phyloP scores from a whole-genome alignment of 2,888 invertebrate genomes.

The Sclerodermus sp. region DNA sequence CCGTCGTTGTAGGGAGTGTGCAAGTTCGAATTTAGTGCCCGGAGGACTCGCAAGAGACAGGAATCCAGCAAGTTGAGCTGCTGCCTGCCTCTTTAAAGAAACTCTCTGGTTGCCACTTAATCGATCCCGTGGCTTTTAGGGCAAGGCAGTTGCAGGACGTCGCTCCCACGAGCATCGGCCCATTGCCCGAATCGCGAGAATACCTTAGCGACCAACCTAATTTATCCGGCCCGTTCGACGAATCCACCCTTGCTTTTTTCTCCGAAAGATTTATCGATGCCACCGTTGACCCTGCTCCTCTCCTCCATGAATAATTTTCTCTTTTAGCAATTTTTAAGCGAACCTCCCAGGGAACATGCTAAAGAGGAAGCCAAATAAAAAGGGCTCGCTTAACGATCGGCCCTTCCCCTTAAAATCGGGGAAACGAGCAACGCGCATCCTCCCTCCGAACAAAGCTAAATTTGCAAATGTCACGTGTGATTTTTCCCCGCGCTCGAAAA shows the following conservation, averaged over 20 bases:
- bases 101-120: conserved; percentile 31
- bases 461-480: too few species aligned
- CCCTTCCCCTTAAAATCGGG: too few species aligned
- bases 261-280: not conserved
- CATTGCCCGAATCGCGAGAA: not conserved
- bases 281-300: not conserved
- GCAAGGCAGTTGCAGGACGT: conserved; percentile 13
- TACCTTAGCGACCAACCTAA: not conserved
- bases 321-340: too few species aligned
- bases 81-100: conserved; percentile 32
- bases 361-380: too few species aligned
- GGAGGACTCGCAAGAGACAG: conserved; percentile 24
- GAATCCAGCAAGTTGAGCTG: conserved; percentile 22
- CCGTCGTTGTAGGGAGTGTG: conserved; percentile 19
- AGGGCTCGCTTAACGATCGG: too few species aligned
- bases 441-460: too few species aligned
- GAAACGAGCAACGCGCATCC: too few species aligned
- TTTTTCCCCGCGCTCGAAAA: too few species aligned
- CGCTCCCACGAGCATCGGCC: conserved; percentile 7
- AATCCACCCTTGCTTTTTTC: not conserved
- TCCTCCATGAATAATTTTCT: too few species aligned
- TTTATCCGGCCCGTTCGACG: not conserved
- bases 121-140: conserved; percentile 31
- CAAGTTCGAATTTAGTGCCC: conserved; percentile 31
- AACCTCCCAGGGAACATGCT: too few species aligned